Percentiles rank a stretch among this genome's conserved stretches.
These are phyloP conservation scores for Drosophila mayri DNA, from an alignment of 1,140 invertebrate species.

Conservation along the genomic window DNA sequence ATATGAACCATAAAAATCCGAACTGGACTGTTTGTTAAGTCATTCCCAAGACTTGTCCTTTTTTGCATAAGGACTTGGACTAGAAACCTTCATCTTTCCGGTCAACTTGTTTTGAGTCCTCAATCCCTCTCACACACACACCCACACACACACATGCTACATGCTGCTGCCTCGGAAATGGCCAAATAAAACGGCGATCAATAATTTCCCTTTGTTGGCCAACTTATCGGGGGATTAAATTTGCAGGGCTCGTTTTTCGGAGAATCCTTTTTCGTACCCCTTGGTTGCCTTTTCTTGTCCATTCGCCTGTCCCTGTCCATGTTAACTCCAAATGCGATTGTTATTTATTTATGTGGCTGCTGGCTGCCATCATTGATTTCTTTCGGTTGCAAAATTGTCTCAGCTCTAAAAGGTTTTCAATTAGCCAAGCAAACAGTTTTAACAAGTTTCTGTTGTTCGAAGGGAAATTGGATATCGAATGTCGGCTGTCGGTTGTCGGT, in stretches of 20 bases:
- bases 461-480: slow-evolving; percentile 54
- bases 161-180: slow-evolving; percentile 49
- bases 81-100: slow-evolving; percentile 50
- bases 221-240: slow-evolving; percentile 71
- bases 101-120: slow-evolving; percentile 55
- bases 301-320: slow-evolving; percentile 32
- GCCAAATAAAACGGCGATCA: slow-evolving; percentile 74
- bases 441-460: slow-evolving; percentile 45
- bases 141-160: not conserved
- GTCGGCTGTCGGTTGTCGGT: slow-evolving; percentile 19
- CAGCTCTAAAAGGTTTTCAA: slow-evolving; percentile 60
- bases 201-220: slow-evolving; percentile 65
- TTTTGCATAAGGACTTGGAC: slow-evolving; percentile 51
- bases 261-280: slow-evolving; percentile 29
- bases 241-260: slow-evolving; percentile 54
- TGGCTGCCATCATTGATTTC: slow-evolving; percentile 20
- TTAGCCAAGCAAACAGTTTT: slow-evolving; percentile 61
- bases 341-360: slow-evolving; percentile 63
- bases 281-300: slow-evolving; percentile 53
- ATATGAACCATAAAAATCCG: slow-evolving; percentile 2
- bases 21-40: slow-evolving; percentile 22
- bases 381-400: slow-evolving; percentile 48
- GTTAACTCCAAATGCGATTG: slow-evolving; percentile 45
- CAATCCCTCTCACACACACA: slow-evolving; percentile 21
- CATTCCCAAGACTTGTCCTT: slow-evolving; percentile 31